phyloP scores from a whole-genome alignment of 2,113 vertebrate species.

The Prunella fulvescens region DNA sequence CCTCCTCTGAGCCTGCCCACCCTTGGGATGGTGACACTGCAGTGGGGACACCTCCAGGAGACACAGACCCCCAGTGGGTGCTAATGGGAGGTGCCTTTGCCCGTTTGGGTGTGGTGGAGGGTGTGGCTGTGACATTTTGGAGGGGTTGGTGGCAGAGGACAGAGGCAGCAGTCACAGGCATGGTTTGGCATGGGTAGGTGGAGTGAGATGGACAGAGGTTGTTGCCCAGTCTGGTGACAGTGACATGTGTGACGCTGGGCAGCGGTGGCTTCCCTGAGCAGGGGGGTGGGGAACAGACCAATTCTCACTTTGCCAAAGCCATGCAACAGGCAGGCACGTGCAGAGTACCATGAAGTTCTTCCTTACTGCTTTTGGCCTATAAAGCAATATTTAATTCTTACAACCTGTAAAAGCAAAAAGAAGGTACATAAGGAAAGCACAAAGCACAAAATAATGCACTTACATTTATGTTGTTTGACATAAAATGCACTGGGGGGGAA shows the following conservation, averaged over 20 bases:
- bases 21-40: not conserved
- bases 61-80: not conserved
- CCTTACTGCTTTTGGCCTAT: conserved; percentile 70
- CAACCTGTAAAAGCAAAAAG: conserved; percentile 68
- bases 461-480: conserved; percentile 73
- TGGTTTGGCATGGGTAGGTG: not conserved
- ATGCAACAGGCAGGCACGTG: conserved; percentile 46
- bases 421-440: conserved; percentile 66
- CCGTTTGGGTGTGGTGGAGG: accelerated
- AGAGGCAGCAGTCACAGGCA: not conserved
- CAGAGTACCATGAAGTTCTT: conserved; percentile 68
- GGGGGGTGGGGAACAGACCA: conserved; percentile 66
- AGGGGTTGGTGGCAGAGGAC: not conserved
- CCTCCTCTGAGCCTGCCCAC: not conserved
- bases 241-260: not conserved
- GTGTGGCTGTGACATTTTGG: not conserved
- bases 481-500: conserved; percentile 80
- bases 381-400: conserved; percentile 80
- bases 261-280: conserved; percentile 40
- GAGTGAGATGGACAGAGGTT: not conserved
- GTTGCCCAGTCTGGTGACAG: not conserved
- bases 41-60: not conserved
- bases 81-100: not conserved
- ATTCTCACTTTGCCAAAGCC: conserved; percentile 76
- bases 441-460: conserved; percentile 83